Conservation (phyloP, 2,888 invertebrate species). For the Agrochola lychnidis region DNA sequence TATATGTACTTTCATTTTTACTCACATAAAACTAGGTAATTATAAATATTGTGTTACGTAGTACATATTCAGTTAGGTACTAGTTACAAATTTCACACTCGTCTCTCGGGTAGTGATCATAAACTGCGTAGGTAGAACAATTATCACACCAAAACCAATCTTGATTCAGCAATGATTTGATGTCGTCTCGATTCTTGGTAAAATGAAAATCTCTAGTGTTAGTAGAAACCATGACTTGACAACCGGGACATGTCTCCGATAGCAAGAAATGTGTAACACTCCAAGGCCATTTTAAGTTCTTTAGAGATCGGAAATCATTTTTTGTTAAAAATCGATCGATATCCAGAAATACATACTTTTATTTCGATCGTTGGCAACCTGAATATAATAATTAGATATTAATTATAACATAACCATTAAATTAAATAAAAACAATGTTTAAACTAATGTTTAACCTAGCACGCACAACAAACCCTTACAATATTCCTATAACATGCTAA, state of each 20-base stretch:
- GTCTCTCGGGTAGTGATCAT: conserved; percentile 1
- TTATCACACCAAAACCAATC: background rate
- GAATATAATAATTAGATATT: too few relatives aligned
- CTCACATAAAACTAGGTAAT: conserved; percentile 4
- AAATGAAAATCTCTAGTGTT: conserved; percentile 3
- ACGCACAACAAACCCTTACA: too few relatives aligned
- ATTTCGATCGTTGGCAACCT: too few relatives aligned
- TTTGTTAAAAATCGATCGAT: too few relatives aligned
- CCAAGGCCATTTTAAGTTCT: too few relatives aligned
- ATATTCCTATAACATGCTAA: too few relatives aligned
- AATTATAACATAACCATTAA: too few relatives aligned
- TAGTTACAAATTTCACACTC: conserved; percentile 3
- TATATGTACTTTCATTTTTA: background rate
- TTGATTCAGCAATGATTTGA: conserved; percentile 1
- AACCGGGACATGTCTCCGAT: too few relatives aligned
- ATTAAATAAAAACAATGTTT: too few relatives aligned
- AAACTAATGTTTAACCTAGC: background rate
- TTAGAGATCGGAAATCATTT: too few relatives aligned
- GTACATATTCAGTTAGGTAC: conserved; percentile 1
- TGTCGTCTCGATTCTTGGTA: conserved; percentile 1
- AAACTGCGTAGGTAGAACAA: background rate
- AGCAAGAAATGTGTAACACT: too few relatives aligned
- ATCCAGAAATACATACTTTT: too few relatives aligned
- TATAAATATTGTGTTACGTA: conserved; percentile 4
- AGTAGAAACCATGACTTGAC: background rate